Evolutionary conservation across 2,113 vertebrate genomes (phyloP).

Genomic region (Asarcornis scutulata): DNA sequence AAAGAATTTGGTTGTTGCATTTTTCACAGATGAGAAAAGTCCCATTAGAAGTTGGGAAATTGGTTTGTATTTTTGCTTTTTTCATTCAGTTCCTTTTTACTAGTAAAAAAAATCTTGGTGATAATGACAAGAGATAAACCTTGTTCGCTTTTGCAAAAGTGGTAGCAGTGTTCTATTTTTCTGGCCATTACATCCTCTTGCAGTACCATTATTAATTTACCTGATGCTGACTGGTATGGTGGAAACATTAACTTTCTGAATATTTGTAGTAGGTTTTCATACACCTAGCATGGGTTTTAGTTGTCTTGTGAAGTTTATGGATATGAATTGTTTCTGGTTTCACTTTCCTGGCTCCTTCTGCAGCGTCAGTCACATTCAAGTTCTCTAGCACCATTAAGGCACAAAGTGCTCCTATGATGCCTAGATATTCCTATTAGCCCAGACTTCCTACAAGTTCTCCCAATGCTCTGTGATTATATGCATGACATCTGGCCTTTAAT

Average conservation of each 20-base stretch:
- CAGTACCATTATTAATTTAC: background rate
- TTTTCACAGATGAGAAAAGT: slow-evolving; percentile 26
- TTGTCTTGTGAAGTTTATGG: background rate
- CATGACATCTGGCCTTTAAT: slow-evolving; percentile 4
- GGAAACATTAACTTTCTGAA: background rate
- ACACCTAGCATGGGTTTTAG: background rate
- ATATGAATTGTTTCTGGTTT: background rate
- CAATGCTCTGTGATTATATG: background rate
- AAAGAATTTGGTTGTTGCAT: background rate
- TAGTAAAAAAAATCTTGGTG: background rate
- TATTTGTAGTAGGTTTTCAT: background rate
- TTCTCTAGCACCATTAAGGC: background rate
- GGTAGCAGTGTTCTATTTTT: background rate
- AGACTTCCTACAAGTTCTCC: background rate
- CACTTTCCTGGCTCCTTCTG: background rate
- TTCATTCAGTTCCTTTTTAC: background rate
- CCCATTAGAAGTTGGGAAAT: background rate
- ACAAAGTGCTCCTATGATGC: background rate
- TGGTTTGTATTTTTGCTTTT: background rate
- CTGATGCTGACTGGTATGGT: background rate
- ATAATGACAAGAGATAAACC: background rate
- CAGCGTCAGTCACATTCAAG: background rate
- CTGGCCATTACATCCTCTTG: background rate
- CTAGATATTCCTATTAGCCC: background rate
- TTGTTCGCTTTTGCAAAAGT: background rate